Evolutionary conservation across 2,113 vertebrate species (phyloP), one percentile per base, ranked within the genome.

Genomic region (Sinocyclocheilus rhinocerous): DNA sequence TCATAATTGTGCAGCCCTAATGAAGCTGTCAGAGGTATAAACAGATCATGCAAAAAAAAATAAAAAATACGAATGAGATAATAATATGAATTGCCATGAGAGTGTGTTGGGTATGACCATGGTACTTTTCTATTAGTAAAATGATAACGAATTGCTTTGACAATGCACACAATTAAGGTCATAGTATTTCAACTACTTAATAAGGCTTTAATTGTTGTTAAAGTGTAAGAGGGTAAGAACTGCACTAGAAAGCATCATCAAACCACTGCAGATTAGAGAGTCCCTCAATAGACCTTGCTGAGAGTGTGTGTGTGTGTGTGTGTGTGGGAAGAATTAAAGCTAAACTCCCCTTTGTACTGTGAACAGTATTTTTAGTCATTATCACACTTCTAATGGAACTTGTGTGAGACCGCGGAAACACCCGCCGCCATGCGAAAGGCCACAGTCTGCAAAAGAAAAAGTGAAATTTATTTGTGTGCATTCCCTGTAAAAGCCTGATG

Each of bases 351-450:
- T 0, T 39, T 33, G 18, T 79, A 59, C 29, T 39, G 76, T 4
- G 29, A 79, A 55, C 18, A 39, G 52, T 79, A 59, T 79, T 79
- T 79, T 79, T 79, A 39, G 26, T n/a, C 29, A 79, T 79, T 79
- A 33, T 79, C 29, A 59, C 52, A 79, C 26, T 36, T 78, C 36
- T 22, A 78, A 79, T 59, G 29, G 55, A n/a, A 59, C 29, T 59
- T 3, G 29, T 59, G 52, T 79, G 76, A 59, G 29, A 79, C 52
- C 12, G 3, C 55, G 20, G 26, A 79, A 79, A 79, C 76, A 36
- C 76, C 52, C 76, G 59, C 29, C 6, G 22, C 15, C 52, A n/a
- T 36, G 16, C 29, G 6, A 79, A 59, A 79, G 52, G 29, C 52
- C 52, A 39, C 29, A n/a, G 10, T n/a, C 76, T 39, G 18, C 55